Percentiles rank a stretch among this genome's conserved stretches.
These are phyloP conservation scores for Helicoverpa assulta DNA, from an alignment of 2,888 invertebrate species.

Conservation along the genomic window DNA sequence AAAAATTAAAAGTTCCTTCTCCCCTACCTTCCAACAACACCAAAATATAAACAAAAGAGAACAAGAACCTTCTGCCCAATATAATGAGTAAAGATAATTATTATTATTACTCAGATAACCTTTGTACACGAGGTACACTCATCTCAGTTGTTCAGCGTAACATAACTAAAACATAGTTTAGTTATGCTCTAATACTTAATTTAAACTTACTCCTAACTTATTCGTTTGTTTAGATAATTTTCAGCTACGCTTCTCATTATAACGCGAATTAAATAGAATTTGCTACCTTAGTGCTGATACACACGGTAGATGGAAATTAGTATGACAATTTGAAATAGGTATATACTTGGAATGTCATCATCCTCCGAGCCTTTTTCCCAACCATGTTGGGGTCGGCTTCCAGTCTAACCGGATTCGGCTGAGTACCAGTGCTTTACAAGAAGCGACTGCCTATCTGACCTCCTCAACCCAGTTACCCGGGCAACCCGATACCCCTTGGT, in stretches of 20 bases:
- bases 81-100: not conserved
- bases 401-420: too few species aligned
- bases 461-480: too few species aligned
- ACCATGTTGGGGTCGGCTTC: too few species aligned
- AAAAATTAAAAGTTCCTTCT: too few species aligned
- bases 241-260: conserved; percentile 66
- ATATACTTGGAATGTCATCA: too few species aligned
- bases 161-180: conserved; percentile 7
- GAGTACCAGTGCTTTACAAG: too few species aligned
- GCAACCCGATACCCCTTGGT: too few species aligned
- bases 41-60: too few species aligned
- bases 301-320: conserved; percentile 33
- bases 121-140: not conserved
- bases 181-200: conserved; percentile 33
- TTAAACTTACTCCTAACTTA: conserved; percentile 52
- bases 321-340: not conserved
- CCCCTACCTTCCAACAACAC: too few species aligned
- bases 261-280: conserved; percentile 67
- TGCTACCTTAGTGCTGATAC: conserved; percentile 52
- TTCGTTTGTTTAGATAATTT: conserved; percentile 65
- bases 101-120: not conserved
- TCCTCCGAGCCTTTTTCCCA: too few species aligned
- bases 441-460: too few species aligned
- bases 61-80: not conserved
- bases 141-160: not conserved